Conservation (phyloP, 2,797 vertebrate species). For the Macrochelys suwanniensis region DNA sequence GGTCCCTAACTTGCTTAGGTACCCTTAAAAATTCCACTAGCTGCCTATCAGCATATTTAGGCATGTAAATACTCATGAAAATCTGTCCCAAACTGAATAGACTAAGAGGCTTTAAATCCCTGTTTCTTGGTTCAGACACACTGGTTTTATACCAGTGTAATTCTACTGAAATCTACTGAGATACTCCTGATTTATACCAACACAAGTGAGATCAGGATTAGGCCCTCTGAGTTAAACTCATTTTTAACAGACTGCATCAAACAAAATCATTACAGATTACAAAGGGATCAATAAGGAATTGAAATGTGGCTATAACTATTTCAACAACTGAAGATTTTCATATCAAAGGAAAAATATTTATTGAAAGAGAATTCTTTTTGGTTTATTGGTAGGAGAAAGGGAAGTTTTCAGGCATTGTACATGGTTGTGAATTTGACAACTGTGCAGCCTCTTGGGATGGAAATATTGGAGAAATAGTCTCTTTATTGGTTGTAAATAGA, state of each 20-base stretch:
- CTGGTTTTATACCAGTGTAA: neutral
- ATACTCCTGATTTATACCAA: neutral
- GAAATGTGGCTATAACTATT: neutral
- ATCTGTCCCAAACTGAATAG: neutral
- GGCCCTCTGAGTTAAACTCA: neutral
- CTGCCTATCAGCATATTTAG: neutral
- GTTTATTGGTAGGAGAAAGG: neutral
- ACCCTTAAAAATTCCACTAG: neutral
- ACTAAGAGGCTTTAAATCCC: neutral
- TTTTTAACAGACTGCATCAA: no score
- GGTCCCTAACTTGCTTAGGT: neutral
- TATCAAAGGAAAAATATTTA: neutral
- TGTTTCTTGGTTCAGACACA: neutral
- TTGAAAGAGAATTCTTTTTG: neutral
- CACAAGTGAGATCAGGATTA: no score
- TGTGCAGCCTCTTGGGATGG: neutral
- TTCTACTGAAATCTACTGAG: neutral
- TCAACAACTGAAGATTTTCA: neutral
- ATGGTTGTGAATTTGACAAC: neutral
- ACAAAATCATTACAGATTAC: neutral
- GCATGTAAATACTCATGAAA: neutral
- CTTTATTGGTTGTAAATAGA: neutral
- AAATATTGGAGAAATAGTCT: neutral
- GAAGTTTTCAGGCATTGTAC: neutral
- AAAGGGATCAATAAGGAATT: neutral